Evolutionary conservation across 1,140 invertebrate species (phyloP).

Genomic region (Platyscapa corneri): DNA sequence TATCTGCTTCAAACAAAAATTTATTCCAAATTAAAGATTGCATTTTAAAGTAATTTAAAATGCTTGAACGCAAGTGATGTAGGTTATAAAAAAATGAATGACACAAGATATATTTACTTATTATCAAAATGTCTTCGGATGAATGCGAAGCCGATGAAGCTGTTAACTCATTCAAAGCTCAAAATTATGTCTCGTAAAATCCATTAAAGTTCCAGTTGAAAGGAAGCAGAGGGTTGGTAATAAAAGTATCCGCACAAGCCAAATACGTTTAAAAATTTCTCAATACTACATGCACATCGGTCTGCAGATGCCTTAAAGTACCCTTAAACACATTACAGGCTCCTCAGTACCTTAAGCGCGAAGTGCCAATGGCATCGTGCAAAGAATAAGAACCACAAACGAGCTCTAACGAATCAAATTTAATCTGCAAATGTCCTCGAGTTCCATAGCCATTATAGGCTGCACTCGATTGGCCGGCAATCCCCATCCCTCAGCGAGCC

Average conservation of each 20-base stretch:
- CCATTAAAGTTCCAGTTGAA: background rate
- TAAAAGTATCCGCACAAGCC: background rate
- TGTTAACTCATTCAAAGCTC: background rate
- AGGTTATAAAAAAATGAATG: too few species aligned
- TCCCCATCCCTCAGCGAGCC: background rate
- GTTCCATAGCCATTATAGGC: constrained; percentile 32
- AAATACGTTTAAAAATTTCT: background rate
- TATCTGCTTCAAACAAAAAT: too few species aligned
- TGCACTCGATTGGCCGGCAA: constrained; percentile 24
- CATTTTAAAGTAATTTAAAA: too few species aligned
- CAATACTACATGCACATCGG: too few species aligned
- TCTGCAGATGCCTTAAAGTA: constrained; percentile 20
- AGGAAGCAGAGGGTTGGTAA: background rate
- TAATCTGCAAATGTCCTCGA: constrained; percentile 34
- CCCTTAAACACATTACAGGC: constrained; percentile 44
- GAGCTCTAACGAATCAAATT: constrained; percentile 45
- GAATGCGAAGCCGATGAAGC: background rate
- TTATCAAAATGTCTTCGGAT: background rate
- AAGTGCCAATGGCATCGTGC: background rate
- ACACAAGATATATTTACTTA: background rate
- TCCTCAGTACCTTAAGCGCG: background rate
- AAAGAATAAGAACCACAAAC: constrained; percentile 35
- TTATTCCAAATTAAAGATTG: too few species aligned
- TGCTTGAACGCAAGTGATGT: too few species aligned
- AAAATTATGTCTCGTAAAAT: background rate